These are phyloP conservation scores for Aphyosemion australe DNA, from an alignment of 2,113 vertebrate species.

Conservation along the genomic window DNA sequence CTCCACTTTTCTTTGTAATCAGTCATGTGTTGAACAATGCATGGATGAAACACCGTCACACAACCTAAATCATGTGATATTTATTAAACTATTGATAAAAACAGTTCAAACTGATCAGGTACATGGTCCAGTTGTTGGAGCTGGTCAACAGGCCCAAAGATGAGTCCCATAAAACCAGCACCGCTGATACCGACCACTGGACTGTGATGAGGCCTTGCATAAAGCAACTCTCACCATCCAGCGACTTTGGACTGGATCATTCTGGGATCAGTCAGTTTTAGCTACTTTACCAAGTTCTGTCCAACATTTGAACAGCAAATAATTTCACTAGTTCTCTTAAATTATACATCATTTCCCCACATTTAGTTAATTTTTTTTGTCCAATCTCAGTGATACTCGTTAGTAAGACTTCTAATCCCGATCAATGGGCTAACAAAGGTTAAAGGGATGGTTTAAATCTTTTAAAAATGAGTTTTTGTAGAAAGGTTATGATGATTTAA, in stretches of 20 bases:
- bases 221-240: conserved; percentile 2
- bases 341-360: not conserved
- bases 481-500: too few relatives aligned
- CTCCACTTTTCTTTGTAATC: not conserved
- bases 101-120: conserved; percentile 32
- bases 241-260: not conserved
- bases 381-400: not conserved
- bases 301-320: not conserved
- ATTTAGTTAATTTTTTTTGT: not conserved
- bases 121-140: conserved; percentile 11
- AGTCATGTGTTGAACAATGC: not conserved
- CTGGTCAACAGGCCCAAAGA: not conserved
- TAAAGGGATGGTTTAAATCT: not conserved
- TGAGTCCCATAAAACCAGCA: not conserved
- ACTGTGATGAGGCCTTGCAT: not conserved
- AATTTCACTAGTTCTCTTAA: not conserved
- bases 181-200: not conserved
- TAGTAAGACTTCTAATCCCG: too few relatives aligned
- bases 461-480: too few relatives aligned
- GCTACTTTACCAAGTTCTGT: not conserved
- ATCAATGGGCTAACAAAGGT: not conserved
- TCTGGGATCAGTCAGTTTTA: not conserved
- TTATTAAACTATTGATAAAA: conserved; percentile 58
- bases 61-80: conserved; percentile 32
- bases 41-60: conserved; percentile 5